phyloP scores from a whole-genome alignment of 2,113 vertebrate genomes.

The Nesoenas mayeri region DNA sequence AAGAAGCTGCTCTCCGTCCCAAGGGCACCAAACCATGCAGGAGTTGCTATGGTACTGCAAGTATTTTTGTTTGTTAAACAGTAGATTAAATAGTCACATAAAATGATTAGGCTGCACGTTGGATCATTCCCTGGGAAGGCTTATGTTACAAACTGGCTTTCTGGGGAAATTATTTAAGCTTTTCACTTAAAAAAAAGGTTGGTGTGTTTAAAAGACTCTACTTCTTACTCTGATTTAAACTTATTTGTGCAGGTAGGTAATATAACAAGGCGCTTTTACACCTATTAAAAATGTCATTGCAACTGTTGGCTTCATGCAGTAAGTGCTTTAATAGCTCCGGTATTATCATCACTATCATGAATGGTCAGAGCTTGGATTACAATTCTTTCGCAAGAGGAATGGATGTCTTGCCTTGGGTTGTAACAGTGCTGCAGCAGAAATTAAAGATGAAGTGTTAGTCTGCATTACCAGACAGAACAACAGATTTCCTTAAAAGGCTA shows the following conservation, averaged over 20 bases:
- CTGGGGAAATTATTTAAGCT: constrained; percentile 60
- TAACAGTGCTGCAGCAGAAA: neutral
- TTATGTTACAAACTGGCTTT: constrained; percentile 64
- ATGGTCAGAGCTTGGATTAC: neutral
- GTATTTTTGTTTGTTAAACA: constrained; percentile 70
- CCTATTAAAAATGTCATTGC: neutral
- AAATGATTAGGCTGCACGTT: constrained; percentile 47
- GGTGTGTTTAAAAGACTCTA: neutral
- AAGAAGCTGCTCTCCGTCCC: constrained; percentile 4
- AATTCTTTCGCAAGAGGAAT: neutral
- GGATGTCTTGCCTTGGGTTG: neutral
- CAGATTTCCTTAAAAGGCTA: neutral
- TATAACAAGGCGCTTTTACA: constrained; percentile 9
- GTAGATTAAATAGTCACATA: constrained; percentile 67
- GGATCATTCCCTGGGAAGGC: constrained; percentile 56
- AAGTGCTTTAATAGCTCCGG: neutral
- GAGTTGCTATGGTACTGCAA: constrained; percentile 66
- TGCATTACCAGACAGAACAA: constrained; percentile 11
- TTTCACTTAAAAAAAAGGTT: constrained; percentile 13
- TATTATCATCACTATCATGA: neutral
- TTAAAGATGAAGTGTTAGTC: neutral
- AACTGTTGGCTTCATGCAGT: neutral
- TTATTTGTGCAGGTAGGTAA: neutral
- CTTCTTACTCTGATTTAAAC: neutral
- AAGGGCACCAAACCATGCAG: constrained; percentile 15